Evolutionary conservation across 2,113 vertebrate genomes (phyloP), one percentile per base, ranked within the genome.

Genomic region (Ciconia boyciana): DNA sequence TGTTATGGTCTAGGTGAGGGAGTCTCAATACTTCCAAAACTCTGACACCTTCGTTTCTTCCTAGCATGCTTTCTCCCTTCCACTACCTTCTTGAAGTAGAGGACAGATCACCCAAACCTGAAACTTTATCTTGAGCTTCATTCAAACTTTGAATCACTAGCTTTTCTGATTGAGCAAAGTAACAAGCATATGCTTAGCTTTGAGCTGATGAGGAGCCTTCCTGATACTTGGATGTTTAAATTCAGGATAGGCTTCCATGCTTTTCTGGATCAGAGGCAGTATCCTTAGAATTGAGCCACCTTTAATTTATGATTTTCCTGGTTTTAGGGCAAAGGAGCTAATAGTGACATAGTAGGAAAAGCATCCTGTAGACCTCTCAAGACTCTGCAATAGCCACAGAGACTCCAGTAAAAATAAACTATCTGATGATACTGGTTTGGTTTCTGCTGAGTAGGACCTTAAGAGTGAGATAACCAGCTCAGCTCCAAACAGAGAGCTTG

Each of bases 381-480:
- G 83, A 68, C 84, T 60, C n/a, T 91, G 75, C 57, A 88, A 66
- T 43, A 90, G 84, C 87, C 89, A 83, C 68, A 41, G 87, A 94
- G 81, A 28, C 81, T 94, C 86, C 89, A 87, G 84, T 34, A 52
- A 71, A 80, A 93, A 91, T 85, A 87, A 96, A 85, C 75, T 61
- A 13, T 49, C 90, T 88, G 84, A 87, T 87, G 55, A 49, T 31
- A 74, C 75, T 83, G 84, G 58, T 95, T 87, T 80, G 78, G 16
- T 95, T 93, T 95, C 81, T 96, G 89, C 89, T 95, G 96, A 96
- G 81, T 76, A 83, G 91, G 78, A 89, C 39, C 84, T 94, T 85
- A 64, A 44, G 52, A 65, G 65, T 48, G 89, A 95, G 81, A 92
- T 82, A 91, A 92, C 34, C 87, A 89, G 87, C 78, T 94, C 77